These are phyloP conservation scores for Dynastes grantii DNA, from an alignment of 2,888 invertebrate species.

Conservation along the genomic window DNA sequence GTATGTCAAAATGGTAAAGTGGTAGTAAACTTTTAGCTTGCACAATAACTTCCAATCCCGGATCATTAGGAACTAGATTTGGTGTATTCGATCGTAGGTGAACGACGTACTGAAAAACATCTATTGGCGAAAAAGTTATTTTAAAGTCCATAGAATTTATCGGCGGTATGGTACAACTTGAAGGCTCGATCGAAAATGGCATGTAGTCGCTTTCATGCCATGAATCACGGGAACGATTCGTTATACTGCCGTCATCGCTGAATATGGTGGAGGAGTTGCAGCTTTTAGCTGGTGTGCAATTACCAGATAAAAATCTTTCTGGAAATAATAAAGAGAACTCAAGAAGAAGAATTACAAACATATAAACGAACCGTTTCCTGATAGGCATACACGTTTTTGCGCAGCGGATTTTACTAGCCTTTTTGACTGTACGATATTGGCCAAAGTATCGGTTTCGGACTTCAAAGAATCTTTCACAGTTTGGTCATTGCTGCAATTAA, in stretches of 20 bases:
- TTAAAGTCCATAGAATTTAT: conserved; percentile 68
- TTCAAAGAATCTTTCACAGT: background rate
- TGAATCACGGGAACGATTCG: conserved; percentile 54
- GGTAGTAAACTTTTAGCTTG: conserved; percentile 78
- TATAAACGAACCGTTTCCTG: conserved; percentile 52
- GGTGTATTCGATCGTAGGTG: conserved; percentile 74
- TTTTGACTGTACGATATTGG: conserved; percentile 17
- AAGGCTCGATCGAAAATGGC: conserved; percentile 74
- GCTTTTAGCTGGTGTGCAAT: conserved; percentile 21
- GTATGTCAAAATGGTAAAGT: conserved; percentile 80
- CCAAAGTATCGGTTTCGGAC: conserved; percentile 4
- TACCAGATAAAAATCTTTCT: conserved; percentile 55
- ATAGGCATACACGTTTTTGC: conserved; percentile 47
- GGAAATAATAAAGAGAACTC: conserved; percentile 27
- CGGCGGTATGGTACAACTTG: conserved; percentile 70
- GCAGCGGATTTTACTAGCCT: conserved; percentile 4
- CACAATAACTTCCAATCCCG: conserved; percentile 67
- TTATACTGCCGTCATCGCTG: conserved; percentile 54
- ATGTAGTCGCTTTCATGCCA: conserved; percentile 62
- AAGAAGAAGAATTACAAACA: too few species aligned
- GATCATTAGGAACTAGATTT: conserved; percentile 70
- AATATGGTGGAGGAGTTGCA: conserved; percentile 56
- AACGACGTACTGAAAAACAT: conserved; percentile 73
- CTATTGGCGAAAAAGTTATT: conserved; percentile 74
- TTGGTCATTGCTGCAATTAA: conserved; percentile 28